Percentiles rank a stretch among this genome's conserved stretches.
Evolutionary conservation across 2,888 invertebrate genomes (phyloP).

Genomic region (Chrysodeixis includens): DNA sequence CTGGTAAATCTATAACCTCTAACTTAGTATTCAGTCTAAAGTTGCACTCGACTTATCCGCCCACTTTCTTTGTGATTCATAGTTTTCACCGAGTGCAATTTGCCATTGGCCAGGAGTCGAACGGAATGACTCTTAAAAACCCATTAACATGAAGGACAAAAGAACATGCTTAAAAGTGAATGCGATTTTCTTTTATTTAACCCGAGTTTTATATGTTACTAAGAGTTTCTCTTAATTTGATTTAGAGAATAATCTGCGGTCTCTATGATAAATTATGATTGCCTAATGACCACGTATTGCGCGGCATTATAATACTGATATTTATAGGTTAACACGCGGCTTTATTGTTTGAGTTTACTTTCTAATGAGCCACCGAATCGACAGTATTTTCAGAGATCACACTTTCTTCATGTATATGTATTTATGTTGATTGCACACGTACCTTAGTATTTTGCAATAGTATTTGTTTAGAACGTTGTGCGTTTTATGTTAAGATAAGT

Average conservation of each 20-base stretch:
- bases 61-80: slow-evolving; percentile 52
- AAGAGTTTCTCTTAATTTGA: slow-evolving; percentile 26
- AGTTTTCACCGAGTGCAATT: slow-evolving; percentile 47
- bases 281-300: slow-evolving; percentile 32
- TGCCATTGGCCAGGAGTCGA: slow-evolving; percentile 5
- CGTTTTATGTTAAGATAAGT: slow-evolving; percentile 31
- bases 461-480: slow-evolving; percentile 36
- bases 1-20: slow-evolving; percentile 18
- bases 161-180: background rate
- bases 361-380: slow-evolving; percentile 52
- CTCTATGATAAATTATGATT: slow-evolving; percentile 40
- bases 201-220: background rate
- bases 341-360: slow-evolving; percentile 46
- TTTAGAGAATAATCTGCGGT: slow-evolving; percentile 23
- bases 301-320: slow-evolving; percentile 33
- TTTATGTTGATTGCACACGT: slow-evolving; percentile 50
- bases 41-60: slow-evolving; percentile 47
- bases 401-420: slow-evolving; percentile 56
- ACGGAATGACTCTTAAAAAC: slow-evolving; percentile 6
- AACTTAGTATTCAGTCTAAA: slow-evolving; percentile 48
- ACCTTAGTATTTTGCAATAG: slow-evolving; percentile 43
- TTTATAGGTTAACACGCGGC: slow-evolving; percentile 38
- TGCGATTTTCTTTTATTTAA: slow-evolving; percentile 1
- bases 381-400: slow-evolving; percentile 50
- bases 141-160: slow-evolving; percentile 1